These are phyloP conservation scores for Phortica okadai DNA, from an alignment of 2,888 invertebrate species.

Conservation along the genomic window DNA sequence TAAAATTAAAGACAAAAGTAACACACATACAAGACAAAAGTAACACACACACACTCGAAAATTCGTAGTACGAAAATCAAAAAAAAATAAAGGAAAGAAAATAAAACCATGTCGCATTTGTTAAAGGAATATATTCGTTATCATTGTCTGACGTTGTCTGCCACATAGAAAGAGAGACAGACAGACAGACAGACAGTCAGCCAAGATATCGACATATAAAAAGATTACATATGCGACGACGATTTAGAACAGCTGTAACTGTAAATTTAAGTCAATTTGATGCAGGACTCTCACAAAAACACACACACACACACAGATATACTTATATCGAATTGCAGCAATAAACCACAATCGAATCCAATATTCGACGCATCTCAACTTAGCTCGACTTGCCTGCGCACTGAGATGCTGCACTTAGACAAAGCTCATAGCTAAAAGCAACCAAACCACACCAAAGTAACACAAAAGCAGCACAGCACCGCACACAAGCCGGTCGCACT, in stretches of 20 bases:
- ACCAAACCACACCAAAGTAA: conserved; percentile 17
- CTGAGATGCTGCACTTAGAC: conserved; percentile 23
- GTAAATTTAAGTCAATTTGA: conserved; percentile 47
- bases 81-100: too few species aligned
- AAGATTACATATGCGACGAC: conserved; percentile 42
- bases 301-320: conserved; percentile 34
- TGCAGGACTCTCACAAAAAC: conserved; percentile 27
- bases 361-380: conserved; percentile 5
- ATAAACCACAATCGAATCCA: conserved; percentile 41
- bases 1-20: not conserved
- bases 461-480: conserved; percentile 15
- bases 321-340: conserved; percentile 42
- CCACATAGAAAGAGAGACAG: conserved; percentile 58
- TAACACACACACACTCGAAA: not conserved
- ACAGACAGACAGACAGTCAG: not conserved
- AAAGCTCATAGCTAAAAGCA: conserved; percentile 12
- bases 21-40: not conserved
- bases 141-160: conserved; percentile 47
- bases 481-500: not conserved
- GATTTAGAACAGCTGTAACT: conserved; percentile 46
- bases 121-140: conserved; percentile 40
- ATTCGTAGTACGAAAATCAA: too few species aligned
- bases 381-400: not conserved
- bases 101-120: not conserved
- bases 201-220: not conserved